Percentiles rank a stretch among this genome's conserved stretches.
Conservation (phyloP, 2,797 vertebrate species). For the Amazona finschi region DNA sequence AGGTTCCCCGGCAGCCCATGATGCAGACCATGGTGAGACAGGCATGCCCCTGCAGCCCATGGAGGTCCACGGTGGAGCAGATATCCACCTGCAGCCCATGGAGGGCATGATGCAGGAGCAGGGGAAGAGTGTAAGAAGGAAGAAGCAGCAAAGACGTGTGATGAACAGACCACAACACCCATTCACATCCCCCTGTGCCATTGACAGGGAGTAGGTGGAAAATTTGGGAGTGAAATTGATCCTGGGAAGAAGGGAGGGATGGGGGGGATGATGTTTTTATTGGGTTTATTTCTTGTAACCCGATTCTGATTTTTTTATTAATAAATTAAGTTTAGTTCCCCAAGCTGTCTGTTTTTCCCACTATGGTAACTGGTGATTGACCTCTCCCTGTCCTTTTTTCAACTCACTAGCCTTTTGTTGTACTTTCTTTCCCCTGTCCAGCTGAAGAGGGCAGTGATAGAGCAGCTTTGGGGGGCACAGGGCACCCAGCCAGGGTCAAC, state of each 20-base stretch:
- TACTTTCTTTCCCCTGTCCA: not conserved
- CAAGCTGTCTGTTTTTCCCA: fast-evolving
- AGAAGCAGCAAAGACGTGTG: fast-evolving
- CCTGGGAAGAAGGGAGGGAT: not conserved
- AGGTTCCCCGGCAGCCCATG: not conserved
- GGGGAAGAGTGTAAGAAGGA: not conserved
- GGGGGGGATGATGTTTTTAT: not conserved
- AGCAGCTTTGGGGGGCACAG: not conserved
- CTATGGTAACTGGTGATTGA: too few species aligned
- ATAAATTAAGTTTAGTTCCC: too few species aligned
- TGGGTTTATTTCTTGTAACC: not conserved
- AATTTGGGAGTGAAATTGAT: not conserved
- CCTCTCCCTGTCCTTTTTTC: not conserved
- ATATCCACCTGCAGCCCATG: not conserved
- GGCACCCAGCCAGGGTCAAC: not conserved
- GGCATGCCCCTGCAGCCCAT: not conserved
- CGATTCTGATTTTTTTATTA: not conserved
- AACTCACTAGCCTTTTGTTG: not conserved
- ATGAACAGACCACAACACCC: not conserved
- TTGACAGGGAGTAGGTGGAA: too few species aligned
- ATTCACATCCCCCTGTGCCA: not conserved
- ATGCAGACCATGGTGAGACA: too few species aligned
- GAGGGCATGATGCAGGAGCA: not conserved
- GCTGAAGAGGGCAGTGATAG: not conserved
- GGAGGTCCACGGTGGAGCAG: too few species aligned